Evolutionary conservation across 2,113 vertebrate species (phyloP).

Genomic region (Mormyrus lacerda): DNA sequence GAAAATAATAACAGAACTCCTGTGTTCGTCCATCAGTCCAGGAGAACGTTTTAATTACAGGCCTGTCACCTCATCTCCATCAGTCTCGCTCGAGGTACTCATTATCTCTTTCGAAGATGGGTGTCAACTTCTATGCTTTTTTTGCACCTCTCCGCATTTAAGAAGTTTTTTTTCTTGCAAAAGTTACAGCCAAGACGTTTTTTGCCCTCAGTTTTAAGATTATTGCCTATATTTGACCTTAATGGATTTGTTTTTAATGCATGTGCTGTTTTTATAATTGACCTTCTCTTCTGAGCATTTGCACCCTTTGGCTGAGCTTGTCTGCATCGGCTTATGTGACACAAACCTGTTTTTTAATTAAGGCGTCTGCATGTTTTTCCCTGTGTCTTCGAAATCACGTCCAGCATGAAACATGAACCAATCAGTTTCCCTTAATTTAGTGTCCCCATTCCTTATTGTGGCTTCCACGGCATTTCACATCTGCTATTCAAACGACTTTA

Average conservation of each 20-base stretch:
- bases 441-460: not conserved
- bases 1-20: slow-evolving; percentile 28
- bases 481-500: not conserved
- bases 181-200: not conserved
- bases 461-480: not conserved
- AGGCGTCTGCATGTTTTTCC: not conserved
- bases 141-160: not conserved
- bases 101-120: slow-evolving; percentile 12
- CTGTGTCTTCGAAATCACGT: not conserved
- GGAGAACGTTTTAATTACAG: slow-evolving; percentile 33
- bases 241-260: not conserved
- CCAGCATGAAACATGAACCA: not conserved
- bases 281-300: not conserved
- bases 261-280: not conserved
- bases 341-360: not conserved
- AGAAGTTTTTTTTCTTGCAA: not conserved
- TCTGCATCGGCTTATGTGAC: not conserved
- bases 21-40: slow-evolving; percentile 16
- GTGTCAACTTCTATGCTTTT: not conserved
- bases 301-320: too few species aligned
- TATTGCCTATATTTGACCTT: not conserved
- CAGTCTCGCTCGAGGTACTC: not conserved
- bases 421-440: not conserved
- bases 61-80: slow-evolving; percentile 14
- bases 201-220: not conserved